A percentile compares a stretch with the other conserved stretches of the same genome.
Conservation (phyloP, 2,113 vertebrate species). For the Origma solitaria region DNA sequence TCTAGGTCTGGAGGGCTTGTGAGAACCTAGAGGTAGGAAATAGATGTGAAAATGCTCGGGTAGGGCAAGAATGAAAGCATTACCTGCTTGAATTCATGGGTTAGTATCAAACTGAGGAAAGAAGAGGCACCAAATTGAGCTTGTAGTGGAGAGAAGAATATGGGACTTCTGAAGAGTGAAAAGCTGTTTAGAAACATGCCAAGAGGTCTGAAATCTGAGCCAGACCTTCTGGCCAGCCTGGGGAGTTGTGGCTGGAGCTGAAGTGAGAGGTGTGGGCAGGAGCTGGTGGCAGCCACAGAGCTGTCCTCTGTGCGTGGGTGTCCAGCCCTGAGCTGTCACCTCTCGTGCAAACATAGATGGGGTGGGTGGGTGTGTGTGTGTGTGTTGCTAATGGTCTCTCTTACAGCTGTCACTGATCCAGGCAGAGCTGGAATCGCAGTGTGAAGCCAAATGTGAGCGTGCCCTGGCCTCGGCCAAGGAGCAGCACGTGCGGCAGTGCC, state of each 20-base stretch:
- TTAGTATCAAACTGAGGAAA: neutral
- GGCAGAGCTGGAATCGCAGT: slow-evolving; percentile 84
- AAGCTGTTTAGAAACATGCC: neutral
- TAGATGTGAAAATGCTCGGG: neutral
- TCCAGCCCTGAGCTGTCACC: neutral
- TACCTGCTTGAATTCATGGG: neutral
- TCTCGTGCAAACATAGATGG: neutral
- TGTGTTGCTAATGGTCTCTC: neutral
- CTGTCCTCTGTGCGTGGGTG: neutral
- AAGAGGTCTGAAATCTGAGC: neutral
- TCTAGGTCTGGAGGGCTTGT: neutral
- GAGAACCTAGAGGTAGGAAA: neutral
- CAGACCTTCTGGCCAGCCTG: neutral
- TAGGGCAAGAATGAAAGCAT: fast-evolving
- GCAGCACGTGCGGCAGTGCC: slow-evolving; percentile 73
- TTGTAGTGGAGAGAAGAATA: neutral
- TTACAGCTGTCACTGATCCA: slow-evolving; percentile 78
- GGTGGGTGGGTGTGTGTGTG: too few relatives aligned
- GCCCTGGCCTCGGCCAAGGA: slow-evolving; percentile 72
- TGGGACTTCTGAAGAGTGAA: neutral
- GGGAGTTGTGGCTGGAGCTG: neutral
- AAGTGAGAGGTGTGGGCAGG: neutral
- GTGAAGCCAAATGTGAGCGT: slow-evolving; percentile 79
- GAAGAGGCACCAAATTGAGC: neutral
- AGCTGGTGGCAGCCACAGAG: neutral